Conservation (phyloP, 2,797 vertebrate genomes). For the Pelochelys cantorii region DNA sequence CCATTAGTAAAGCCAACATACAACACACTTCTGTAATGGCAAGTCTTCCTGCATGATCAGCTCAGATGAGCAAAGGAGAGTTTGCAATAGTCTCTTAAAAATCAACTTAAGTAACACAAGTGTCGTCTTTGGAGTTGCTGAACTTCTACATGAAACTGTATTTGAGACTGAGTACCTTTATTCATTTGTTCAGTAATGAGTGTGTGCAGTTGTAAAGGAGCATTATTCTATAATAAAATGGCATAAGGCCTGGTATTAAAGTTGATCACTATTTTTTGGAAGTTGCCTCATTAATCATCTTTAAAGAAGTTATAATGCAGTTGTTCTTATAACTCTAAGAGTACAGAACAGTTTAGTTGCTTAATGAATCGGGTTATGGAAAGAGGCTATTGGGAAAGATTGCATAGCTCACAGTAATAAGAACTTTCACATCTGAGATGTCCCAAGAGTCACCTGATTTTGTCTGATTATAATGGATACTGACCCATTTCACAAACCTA, state of each 20-base stretch:
- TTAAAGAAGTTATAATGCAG: not conserved
- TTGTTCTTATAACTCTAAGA: not conserved
- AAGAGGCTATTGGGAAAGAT: not conserved
- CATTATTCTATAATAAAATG: not conserved
- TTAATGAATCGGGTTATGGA: not conserved
- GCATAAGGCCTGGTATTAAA: not conserved
- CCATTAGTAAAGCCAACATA: rapidly evolving
- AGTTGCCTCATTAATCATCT: not conserved
- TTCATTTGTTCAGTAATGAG: not conserved
- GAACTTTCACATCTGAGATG: not conserved
- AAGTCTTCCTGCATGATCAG: not conserved
- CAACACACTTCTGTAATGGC: not conserved
- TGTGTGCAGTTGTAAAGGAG: not conserved
- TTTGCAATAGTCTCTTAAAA: not conserved
- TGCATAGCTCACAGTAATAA: not conserved
- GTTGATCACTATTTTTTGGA: not conserved
- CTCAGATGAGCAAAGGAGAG: not conserved
- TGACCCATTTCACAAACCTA: not conserved
- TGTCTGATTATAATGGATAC: not conserved
- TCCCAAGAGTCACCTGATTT: not conserved
- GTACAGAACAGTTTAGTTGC: not conserved
- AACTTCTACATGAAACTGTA: not conserved
- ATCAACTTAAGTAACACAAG: not conserved
- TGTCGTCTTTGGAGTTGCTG: not conserved
- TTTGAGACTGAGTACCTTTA: not conserved